Evolutionary conservation across 2,797 vertebrate species (phyloP).

Genomic region (Galaxias olidus): DNA sequence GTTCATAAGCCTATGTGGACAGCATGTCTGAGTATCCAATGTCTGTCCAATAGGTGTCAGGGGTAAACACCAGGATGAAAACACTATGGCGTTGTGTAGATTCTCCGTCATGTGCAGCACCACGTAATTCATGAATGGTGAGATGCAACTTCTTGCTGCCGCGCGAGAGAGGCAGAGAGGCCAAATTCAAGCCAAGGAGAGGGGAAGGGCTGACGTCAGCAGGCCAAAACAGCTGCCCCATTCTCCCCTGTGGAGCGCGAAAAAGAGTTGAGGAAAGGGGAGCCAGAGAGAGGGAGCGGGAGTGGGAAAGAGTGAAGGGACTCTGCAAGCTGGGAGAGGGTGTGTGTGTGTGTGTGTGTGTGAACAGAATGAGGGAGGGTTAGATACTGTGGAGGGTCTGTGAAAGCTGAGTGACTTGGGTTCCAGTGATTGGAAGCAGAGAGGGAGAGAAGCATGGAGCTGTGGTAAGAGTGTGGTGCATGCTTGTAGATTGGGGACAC

Average conservation of each 20-base stretch:
- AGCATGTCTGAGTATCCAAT: too few relatives aligned
- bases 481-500: constrained; percentile 49
- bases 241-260: constrained; percentile 52
- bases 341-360: background rate
- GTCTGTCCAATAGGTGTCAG: too few relatives aligned
- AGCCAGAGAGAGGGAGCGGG: constrained; percentile 53
- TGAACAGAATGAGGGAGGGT: background rate
- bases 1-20: too few relatives aligned
- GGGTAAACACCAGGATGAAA: constrained; percentile 3
- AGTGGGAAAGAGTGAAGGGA: constrained; percentile 54
- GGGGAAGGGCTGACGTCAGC: constrained; percentile 74
- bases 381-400: constrained; percentile 23
- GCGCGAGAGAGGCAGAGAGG: constrained; percentile 42
- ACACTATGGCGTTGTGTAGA: constrained; percentile 5
- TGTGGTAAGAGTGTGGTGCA: constrained; percentile 38
- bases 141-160: constrained; percentile 59
- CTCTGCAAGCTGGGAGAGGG: constrained; percentile 43
- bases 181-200: constrained; percentile 63
- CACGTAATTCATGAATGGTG: constrained; percentile 31
- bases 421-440: constrained; percentile 25
- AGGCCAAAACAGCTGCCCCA: constrained; percentile 79
- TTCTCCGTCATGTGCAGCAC: constrained; percentile 33
- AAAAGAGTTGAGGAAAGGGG: constrained; percentile 50
- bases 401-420: constrained; percentile 40
- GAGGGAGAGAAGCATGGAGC: constrained; percentile 27